A percentile compares a stretch with the other conserved stretches of the same genome.
Evolutionary conservation across 2,888 invertebrate species (phyloP).

Genomic region (Leptinotarsa tumamoca): DNA sequence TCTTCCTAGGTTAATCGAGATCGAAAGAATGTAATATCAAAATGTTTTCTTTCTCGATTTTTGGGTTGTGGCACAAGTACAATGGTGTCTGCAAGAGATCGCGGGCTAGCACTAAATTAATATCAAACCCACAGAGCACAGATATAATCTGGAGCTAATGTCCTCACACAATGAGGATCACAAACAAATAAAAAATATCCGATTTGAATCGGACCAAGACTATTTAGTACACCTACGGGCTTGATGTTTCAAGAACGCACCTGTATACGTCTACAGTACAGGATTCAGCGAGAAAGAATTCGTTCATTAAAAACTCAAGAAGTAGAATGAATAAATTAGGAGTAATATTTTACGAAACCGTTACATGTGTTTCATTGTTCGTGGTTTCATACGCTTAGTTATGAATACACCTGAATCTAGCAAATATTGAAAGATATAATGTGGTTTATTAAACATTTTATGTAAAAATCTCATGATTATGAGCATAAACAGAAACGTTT

Average conservation of each 20-base stretch:
- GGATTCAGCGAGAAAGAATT: slow-evolving; percentile 25
- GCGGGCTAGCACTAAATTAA: slow-evolving; percentile 64
- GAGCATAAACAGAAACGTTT: too few relatives aligned
- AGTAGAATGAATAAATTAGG: too few relatives aligned
- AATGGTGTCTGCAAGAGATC: slow-evolving; percentile 58
- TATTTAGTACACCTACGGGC: slow-evolving; percentile 66
- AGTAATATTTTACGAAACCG: too few relatives aligned
- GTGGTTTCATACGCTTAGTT: too few relatives aligned
- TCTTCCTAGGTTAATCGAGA: neutral
- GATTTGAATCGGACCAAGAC: slow-evolving; percentile 65
- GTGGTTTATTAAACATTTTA: too few relatives aligned
- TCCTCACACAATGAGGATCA: slow-evolving; percentile 66
- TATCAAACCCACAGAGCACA: slow-evolving; percentile 62
- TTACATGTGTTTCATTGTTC: too few relatives aligned
- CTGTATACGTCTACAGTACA: slow-evolving; percentile 53
- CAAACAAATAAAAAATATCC: slow-evolving; percentile 63
- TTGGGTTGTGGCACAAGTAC: slow-evolving; percentile 38
- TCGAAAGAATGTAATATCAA: slow-evolving; percentile 18
- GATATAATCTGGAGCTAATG: slow-evolving; percentile 65
- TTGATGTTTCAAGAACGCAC: slow-evolving; percentile 56
- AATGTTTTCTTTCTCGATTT: slow-evolving; percentile 20
- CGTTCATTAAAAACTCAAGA: neutral
- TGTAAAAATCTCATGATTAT: too few relatives aligned
- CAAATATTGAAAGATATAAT: too few relatives aligned
- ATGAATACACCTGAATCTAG: too few relatives aligned